phyloP scores from a whole-genome alignment of 2,113 vertebrate genomes.

The Cryptomyrus ogoouensis region DNA sequence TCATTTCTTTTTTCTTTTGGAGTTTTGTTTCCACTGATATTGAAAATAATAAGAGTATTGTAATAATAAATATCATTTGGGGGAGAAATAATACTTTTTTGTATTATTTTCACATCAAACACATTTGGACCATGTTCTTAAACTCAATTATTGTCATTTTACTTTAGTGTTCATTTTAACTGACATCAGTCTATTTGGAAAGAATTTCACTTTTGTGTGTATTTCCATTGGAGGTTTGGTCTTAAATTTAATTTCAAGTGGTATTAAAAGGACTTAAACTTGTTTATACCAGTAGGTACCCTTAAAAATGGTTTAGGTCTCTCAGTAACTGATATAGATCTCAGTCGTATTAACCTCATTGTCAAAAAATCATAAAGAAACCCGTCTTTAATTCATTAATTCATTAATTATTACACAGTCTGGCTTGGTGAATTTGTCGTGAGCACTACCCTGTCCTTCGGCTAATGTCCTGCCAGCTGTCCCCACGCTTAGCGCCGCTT shows the following conservation, averaged over 20 bases:
- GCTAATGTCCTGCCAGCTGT: not conserved
- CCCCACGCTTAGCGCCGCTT: not conserved
- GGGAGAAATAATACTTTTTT: not conserved
- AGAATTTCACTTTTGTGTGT: not conserved
- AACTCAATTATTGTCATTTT: not conserved
- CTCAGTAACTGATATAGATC: not conserved
- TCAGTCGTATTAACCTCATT: not conserved
- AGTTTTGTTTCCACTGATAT: not conserved
- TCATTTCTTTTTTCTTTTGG: too few relatives aligned
- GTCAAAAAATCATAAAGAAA: not conserved
- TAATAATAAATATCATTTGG: not conserved
- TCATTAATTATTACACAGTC: not conserved
- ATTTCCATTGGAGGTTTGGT: not conserved
- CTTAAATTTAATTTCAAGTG: not conserved
- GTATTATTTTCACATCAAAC: not conserved
- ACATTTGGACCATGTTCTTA: not conserved
- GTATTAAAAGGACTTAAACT: not conserved
- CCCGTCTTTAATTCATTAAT: not conserved
- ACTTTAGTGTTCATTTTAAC: not conserved
- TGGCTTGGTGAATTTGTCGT: not conserved
- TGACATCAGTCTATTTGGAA: not conserved
- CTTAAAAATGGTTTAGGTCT: not conserved
- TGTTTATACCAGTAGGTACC: not conserved
- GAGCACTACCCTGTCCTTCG: not conserved
- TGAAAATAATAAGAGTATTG: not conserved